A percentile compares a stretch with the other conserved stretches of the same genome.
These are phyloP conservation scores for Gallinago jamesoni DNA, from an alignment of 2,113 vertebrate species.

Conservation along the genomic window DNA sequence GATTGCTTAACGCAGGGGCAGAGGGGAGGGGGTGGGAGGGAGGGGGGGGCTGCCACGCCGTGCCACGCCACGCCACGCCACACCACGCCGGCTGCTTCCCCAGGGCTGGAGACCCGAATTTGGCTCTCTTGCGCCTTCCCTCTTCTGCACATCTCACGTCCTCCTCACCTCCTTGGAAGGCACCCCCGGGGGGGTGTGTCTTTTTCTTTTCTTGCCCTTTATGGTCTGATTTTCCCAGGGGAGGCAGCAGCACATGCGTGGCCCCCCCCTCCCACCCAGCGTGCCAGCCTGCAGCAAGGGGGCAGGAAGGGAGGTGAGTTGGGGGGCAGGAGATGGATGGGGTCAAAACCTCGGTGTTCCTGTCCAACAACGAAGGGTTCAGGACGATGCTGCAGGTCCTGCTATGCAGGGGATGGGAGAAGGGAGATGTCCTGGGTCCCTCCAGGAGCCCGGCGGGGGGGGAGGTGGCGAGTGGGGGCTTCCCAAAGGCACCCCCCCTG, in stretches of 20 bases:
- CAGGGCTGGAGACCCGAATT: background rate
- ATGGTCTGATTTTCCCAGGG: background rate
- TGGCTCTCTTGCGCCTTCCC: background rate
- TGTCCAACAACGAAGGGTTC: rapidly evolving
- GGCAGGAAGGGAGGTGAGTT: background rate
- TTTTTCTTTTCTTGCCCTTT: background rate
- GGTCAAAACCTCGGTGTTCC: rapidly evolving
- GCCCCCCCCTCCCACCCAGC: background rate
- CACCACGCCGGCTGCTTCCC: background rate
- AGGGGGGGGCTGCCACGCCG: background rate
- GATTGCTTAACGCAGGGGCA: slow-evolving; percentile 78
- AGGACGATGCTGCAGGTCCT: background rate
- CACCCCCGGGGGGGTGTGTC: rapidly evolving
- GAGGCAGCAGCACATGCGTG: background rate
- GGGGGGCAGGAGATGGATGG: background rate
- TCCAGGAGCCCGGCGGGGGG: background rate
- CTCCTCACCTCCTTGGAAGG: background rate
- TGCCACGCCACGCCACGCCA: background rate
- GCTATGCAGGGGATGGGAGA: background rate
- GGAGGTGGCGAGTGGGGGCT: background rate
- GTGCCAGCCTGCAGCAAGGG: rapidly evolving
- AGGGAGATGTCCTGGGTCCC: rapidly evolving
- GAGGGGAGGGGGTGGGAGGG: background rate
- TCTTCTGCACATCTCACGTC: background rate
- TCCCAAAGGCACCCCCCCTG: background rate